Percentiles rank a stretch among this genome's conserved stretches.
These are phyloP conservation scores for Pampusana beccarii DNA, from an alignment of 2,113 vertebrate species.

Conservation along the genomic window DNA sequence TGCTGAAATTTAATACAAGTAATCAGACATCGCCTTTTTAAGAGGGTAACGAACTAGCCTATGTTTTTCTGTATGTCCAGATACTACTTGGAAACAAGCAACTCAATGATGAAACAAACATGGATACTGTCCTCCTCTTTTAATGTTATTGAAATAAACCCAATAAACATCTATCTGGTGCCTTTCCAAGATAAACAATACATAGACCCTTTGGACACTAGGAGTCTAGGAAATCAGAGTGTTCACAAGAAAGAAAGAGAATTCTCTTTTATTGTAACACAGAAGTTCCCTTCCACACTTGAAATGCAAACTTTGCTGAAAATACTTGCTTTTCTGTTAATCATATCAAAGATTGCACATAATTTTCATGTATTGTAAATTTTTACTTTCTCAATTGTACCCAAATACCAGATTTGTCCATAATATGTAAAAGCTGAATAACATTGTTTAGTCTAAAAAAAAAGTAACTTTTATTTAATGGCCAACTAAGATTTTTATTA, in stretches of 20 bases:
- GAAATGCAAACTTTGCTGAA: not conserved
- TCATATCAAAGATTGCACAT: not conserved
- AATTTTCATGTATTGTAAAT: not conserved
- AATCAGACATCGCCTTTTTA: not conserved
- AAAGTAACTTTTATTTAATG: not conserved
- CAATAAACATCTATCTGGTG: not conserved
- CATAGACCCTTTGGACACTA: not conserved
- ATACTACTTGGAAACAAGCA: not conserved
- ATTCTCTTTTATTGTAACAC: not conserved
- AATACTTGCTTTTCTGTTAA: not conserved
- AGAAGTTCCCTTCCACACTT: not conserved
- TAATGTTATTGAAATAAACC: not conserved
- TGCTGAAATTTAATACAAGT: not conserved
- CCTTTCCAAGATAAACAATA: not conserved
- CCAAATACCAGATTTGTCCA: not conserved
- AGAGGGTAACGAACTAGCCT: not conserved
- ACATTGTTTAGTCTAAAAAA: not conserved
- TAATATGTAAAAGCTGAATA: not conserved
- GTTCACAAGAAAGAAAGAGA: not conserved
- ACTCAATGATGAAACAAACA: not conserved
- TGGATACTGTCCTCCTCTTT: not conserved
- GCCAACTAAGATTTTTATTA: not conserved
- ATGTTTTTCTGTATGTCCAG: not conserved
- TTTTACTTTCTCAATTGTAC: not conserved
- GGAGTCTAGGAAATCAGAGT: not conserved